A percentile compares a stretch with the other conserved stretches of the same genome.
phyloP scores from a whole-genome alignment of 2,113 vertebrate genomes.

The Malaclemys terrapin region DNA sequence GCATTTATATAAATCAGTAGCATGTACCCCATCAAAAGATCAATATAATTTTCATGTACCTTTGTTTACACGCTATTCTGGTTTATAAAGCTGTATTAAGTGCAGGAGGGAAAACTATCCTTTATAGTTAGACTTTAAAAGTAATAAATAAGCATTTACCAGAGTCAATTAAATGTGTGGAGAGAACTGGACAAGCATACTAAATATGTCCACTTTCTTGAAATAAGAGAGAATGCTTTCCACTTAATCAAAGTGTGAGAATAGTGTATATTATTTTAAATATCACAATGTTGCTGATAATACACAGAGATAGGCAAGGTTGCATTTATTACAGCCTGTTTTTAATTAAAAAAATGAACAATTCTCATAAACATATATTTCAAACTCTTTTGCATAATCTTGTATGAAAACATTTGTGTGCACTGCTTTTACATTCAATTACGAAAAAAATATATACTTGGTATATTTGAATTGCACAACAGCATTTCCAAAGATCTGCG shows the following conservation, averaged over 20 bases:
- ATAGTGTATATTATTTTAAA: conserved; percentile 40
- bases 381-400: conserved; percentile 41
- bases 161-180: conserved; percentile 28
- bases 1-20: conserved; percentile 53
- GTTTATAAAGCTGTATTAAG: neutral
- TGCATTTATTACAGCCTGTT: conserved; percentile 10
- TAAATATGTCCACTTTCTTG: conserved; percentile 15
- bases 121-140: conserved; percentile 41
- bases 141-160: conserved; percentile 48
- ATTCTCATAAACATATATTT: conserved; percentile 59
- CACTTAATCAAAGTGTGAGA: conserved; percentile 47
- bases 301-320: conserved; percentile 50
- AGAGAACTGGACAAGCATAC: conserved; percentile 35
- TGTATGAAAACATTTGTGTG: neutral
- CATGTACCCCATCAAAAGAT: conserved; percentile 32
- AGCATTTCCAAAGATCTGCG: conserved; percentile 16
- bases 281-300: conserved; percentile 28
- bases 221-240: conserved; percentile 22
- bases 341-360: conserved; percentile 55
- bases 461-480: conserved; percentile 42
- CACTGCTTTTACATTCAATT: conserved; percentile 28
- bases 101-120: neutral
- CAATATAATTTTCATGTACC: conserved; percentile 29
- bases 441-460: conserved; percentile 16
- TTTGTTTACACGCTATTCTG: neutral